Conservation (phyloP, 2,797 vertebrate genomes). For the Zalophus californianus region DNA sequence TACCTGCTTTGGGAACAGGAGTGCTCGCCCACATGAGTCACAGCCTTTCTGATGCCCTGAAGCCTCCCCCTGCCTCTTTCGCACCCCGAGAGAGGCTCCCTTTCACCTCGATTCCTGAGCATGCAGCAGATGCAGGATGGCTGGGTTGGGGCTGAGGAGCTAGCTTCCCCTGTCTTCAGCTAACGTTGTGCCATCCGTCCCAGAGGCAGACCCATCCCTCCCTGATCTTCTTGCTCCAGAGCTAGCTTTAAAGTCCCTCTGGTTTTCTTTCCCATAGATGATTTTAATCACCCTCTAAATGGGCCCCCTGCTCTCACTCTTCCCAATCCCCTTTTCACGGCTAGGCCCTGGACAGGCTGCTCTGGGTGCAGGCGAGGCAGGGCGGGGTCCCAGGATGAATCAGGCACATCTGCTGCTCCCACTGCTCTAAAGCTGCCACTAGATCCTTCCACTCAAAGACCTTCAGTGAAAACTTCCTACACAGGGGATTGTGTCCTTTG, state of each 20-base stretch:
- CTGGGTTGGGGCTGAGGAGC: background rate
- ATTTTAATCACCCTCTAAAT: background rate
- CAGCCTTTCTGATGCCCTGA: background rate
- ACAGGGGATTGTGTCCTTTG: background rate
- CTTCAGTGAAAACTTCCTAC: background rate
- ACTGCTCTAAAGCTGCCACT: background rate
- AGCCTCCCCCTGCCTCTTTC: background rate
- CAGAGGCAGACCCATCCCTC: background rate
- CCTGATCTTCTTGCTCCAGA: background rate
- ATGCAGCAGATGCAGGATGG: background rate
- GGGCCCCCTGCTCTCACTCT: background rate
- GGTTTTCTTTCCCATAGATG: background rate
- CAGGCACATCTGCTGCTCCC: background rate
- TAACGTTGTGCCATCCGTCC: background rate
- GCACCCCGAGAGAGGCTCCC: background rate
- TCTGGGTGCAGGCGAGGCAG: background rate
- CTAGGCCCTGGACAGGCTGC: background rate
- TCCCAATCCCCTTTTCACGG: background rate
- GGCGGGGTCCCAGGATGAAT: background rate
- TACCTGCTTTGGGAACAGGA: background rate
- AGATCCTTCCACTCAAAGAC: background rate
- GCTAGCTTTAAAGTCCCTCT: slow-evolving; percentile 26
- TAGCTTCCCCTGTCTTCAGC: background rate
- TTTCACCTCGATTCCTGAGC: background rate
- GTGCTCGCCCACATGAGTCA: background rate